Evolutionary conservation across 2,888 invertebrate genomes (phyloP).

Genomic region (Onchidella celtica): DNA sequence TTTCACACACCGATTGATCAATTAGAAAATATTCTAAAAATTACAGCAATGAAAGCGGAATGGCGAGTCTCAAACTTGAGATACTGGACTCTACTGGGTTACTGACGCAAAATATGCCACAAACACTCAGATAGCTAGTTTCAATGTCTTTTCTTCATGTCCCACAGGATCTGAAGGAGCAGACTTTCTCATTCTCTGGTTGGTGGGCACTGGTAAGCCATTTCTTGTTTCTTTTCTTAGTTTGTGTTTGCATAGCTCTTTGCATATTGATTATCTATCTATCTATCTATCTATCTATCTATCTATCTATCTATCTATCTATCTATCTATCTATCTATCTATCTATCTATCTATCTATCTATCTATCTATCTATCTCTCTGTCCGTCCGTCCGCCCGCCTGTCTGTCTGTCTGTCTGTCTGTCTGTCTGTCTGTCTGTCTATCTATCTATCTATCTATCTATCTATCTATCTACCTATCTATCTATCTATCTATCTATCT

Average conservation of each 20-base stretch:
- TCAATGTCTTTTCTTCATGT: no score
- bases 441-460: slow-evolving; percentile 34
- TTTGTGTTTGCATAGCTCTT: not conserved
- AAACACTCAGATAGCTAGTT: no score
- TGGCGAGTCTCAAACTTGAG: no score
- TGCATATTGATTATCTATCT: not conserved
- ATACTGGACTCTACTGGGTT: no score
- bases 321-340: slow-evolving; percentile 25
- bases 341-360: slow-evolving; percentile 14
- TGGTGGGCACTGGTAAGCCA: no score
- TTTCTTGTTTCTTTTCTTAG: not conserved
- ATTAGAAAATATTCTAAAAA: no score
- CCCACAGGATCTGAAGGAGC: no score
- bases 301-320: slow-evolving; percentile 34
- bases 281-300: slow-evolving; percentile 34
- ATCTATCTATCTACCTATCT: slow-evolving; percentile 30
- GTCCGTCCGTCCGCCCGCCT: no score
- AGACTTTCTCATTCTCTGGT: no score
- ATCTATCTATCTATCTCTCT: not conserved
- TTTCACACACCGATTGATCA: no score
- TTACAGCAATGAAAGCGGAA: no score
- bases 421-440: slow-evolving; percentile 39
- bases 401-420: not conserved
- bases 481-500: slow-evolving; percentile 9
- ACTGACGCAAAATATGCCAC: no score